These are phyloP conservation scores for Trichomycterus rosablanca DNA, from an alignment of 2,113 vertebrate genomes.

Conservation along the genomic window DNA sequence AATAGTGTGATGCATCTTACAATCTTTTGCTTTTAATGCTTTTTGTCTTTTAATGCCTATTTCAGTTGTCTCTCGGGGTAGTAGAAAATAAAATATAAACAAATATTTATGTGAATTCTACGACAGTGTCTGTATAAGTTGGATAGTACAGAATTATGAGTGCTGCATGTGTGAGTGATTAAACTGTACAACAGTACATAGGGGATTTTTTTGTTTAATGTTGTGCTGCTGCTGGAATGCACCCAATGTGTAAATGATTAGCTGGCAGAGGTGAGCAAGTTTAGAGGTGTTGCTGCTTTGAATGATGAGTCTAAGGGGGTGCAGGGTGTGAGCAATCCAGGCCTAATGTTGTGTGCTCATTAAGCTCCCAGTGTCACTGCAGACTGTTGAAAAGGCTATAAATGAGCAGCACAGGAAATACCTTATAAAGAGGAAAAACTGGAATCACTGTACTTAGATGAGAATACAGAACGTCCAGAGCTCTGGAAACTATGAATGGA, in stretches of 20 bases:
- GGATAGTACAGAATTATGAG: too few relatives aligned
- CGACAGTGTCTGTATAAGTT: too few relatives aligned
- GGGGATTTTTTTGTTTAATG: slow-evolving; percentile 5
- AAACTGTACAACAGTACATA: slow-evolving; percentile 6
- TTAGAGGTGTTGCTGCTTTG: neutral
- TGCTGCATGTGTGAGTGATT: slow-evolving; percentile 12
- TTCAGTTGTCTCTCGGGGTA: too few relatives aligned
- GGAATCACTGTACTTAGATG: neutral
- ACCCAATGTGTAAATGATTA: slow-evolving; percentile 33
- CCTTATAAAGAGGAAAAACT: slow-evolving; percentile 1
- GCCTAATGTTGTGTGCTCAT: too few relatives aligned
- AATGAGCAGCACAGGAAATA: slow-evolving; percentile 24
- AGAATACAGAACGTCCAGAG: neutral
- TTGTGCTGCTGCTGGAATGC: slow-evolving; percentile 11
- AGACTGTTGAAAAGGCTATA: slow-evolving; percentile 20
- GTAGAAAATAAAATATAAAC: too few relatives aligned
- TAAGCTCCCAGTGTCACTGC: neutral
- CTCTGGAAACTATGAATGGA: neutral
- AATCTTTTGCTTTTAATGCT: too few relatives aligned
- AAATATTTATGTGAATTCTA: too few relatives aligned
- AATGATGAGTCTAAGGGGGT: neutral
- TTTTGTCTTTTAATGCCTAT: too few relatives aligned
- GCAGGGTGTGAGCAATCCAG: too few relatives aligned
- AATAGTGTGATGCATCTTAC: too few relatives aligned
- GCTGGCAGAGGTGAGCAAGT: neutral